phyloP scores from a whole-genome alignment of 35 echinoderm and acorn worm genomes.

The Amphiura filiformis region DNA sequence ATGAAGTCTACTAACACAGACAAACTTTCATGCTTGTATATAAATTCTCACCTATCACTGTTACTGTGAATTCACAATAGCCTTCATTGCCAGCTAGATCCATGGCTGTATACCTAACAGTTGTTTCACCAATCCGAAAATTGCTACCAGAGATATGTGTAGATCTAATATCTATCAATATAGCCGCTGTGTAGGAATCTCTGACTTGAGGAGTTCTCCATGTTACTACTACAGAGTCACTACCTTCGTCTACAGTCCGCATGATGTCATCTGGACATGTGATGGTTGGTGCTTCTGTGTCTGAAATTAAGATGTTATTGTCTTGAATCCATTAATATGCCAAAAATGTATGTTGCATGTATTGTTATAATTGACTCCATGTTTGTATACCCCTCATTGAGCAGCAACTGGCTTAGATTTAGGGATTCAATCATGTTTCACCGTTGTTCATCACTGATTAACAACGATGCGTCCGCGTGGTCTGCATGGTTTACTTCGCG shows the following conservation, averaged over 20 bases:
- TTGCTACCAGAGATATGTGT: background rate
- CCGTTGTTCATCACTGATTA: too few species aligned
- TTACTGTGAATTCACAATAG: slow-evolving; percentile 13
- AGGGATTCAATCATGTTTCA: too few species aligned
- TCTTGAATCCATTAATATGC: too few species aligned
- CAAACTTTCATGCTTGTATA: too few species aligned
- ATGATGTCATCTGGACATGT: background rate
- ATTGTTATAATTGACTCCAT: too few species aligned
- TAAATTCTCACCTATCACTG: slow-evolving; percentile 28
- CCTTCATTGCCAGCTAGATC: slow-evolving; percentile 16
- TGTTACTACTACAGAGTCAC: background rate
- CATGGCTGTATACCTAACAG: background rate
- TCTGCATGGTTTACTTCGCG: too few species aligned
- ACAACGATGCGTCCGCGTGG: too few species aligned
- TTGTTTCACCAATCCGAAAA: slow-evolving; percentile 5
- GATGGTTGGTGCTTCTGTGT: background rate
- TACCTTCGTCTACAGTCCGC: background rate
- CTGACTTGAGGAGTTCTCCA: background rate
- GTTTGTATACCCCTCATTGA: too few species aligned
- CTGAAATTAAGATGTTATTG: background rate
- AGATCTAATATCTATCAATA: background rate
- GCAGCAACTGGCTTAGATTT: too few species aligned
- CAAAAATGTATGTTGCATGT: too few species aligned
- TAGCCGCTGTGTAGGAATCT: background rate
- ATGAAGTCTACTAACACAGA: too few species aligned